Percentiles rank a stretch among this genome's conserved stretches.
Conservation (phyloP, 2,113 vertebrate genomes). For the Petrocephalus zakoni region DNA sequence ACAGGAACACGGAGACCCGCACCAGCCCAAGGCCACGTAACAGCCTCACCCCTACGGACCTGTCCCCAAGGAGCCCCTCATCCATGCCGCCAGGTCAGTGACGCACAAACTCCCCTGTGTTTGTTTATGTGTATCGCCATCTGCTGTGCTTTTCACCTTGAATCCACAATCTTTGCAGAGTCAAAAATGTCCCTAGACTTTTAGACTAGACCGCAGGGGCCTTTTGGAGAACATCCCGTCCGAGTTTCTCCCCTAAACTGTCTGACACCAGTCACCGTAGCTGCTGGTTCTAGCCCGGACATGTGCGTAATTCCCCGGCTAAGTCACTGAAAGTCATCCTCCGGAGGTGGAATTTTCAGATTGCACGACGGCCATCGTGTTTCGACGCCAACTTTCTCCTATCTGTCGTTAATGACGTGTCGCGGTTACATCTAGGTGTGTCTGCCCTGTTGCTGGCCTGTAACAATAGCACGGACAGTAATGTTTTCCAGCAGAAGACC, state of each 20-base stretch:
- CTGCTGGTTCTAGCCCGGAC: neutral
- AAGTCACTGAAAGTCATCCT: neutral
- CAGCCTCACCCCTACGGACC: neutral
- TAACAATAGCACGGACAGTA: neutral
- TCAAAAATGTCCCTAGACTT: neutral
- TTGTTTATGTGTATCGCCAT: conserved; percentile 12
- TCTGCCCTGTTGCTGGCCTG: neutral
- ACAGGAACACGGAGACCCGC: conserved; percentile 47
- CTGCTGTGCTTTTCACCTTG: neutral
- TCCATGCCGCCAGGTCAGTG: conserved; percentile 45
- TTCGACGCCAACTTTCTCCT: neutral
- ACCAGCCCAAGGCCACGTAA: neutral
- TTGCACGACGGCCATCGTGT: neutral
- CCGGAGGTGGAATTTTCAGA: neutral
- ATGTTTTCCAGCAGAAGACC: neutral
- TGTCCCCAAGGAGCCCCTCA: conserved; percentile 10
- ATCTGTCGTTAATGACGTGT: neutral
- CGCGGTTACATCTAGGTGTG: neutral
- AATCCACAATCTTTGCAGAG: neutral
- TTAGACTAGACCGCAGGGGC: neutral
- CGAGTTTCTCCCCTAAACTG: neutral
- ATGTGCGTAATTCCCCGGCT: neutral
- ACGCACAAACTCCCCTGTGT: neutral
- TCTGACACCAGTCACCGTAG: neutral
- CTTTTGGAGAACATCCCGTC: neutral